Evolutionary conservation across 2,113 vertebrate species (phyloP), one percentile per base, ranked within the genome.

Genomic region (Podarcis muralis): DNA sequence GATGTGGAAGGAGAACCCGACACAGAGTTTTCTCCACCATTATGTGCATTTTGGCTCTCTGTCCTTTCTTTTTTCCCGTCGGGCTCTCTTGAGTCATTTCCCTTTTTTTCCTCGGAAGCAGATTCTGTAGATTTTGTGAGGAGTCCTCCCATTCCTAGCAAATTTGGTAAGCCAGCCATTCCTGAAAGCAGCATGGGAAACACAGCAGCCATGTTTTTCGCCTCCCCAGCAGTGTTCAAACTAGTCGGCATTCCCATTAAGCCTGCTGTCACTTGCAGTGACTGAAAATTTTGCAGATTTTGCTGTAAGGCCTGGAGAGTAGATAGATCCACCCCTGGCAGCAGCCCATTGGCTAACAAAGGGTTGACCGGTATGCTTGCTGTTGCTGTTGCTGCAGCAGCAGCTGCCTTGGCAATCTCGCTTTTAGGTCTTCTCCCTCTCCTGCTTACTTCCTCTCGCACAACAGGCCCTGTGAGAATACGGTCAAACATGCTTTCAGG

Each of bases 151-250:
- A 99, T 97, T 85, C 98, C 96, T 40, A 99, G 92, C 86, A 99
- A 93, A 96, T 98, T 99, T n/a, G 98, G 99, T 92, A 99, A 95
- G 16, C 98, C 98, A 7, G 98, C 96, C 98, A 99, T 98, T 84
- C 98, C 98, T 0, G 99, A 99, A 27, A 99, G 97, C 96, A 99
- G 98, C 99, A 99, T 99, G 94, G 99, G 99, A 96, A 99, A 99
- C 98, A 99, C 97, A 92, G 98, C 97, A 30, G 99, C 98, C 93
- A 99, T 78, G 91, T 96, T 99, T 91, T 98, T 98, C 0, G 97
- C 97, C 30, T 98, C 98, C 91, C 97, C 95, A 87, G 97, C 94
- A 66, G 98, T 94, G 90, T 98, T 93, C 15, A 99, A 96, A 40
- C 98, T 97, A 0, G 98, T 95, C 1, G 98, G 98, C 94, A 99